Conservation (phyloP, 2,113 vertebrate genomes). For the Mastomys coucha region DNA sequence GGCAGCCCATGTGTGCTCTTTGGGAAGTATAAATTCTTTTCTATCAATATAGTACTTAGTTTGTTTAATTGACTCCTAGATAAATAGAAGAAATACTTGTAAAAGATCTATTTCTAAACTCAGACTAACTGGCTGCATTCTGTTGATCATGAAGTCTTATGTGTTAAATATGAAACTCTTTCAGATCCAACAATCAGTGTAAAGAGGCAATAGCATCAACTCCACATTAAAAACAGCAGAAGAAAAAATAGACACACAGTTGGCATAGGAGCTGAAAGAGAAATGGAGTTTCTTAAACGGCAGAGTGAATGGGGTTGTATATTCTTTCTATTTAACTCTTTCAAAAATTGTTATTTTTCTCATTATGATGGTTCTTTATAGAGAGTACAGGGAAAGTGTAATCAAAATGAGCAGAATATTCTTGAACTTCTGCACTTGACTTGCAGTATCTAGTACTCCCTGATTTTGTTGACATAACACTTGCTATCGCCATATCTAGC, state of each 20-base stretch:
- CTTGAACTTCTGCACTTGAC: not conserved
- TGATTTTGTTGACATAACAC: not conserved
- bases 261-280: accelerated
- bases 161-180: not conserved
- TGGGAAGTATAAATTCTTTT: not conserved
- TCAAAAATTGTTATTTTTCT: slow-evolving; percentile 27
- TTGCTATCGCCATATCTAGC: not conserved
- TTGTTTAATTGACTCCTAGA: slow-evolving; percentile 25
- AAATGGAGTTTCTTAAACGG: not conserved
- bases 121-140: not conserved
- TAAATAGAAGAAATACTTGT: not conserved
- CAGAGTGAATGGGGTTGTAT: not conserved
- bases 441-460: not conserved
- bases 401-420: not conserved
- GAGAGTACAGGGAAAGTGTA: not conserved
- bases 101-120: slow-evolving; percentile 35
- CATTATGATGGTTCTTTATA: not conserved
- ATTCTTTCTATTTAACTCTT: not conserved
- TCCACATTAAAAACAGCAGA: not conserved
- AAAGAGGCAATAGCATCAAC: not conserved
- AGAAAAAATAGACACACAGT: accelerated
- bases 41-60: not conserved
- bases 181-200: not conserved
- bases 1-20: too few relatives aligned
- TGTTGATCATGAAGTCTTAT: slow-evolving; percentile 10